Percentiles rank a stretch among this genome's conserved stretches.
phyloP scores from a whole-genome alignment of 2,113 vertebrate genomes.

The Echinops telfairi region DNA sequence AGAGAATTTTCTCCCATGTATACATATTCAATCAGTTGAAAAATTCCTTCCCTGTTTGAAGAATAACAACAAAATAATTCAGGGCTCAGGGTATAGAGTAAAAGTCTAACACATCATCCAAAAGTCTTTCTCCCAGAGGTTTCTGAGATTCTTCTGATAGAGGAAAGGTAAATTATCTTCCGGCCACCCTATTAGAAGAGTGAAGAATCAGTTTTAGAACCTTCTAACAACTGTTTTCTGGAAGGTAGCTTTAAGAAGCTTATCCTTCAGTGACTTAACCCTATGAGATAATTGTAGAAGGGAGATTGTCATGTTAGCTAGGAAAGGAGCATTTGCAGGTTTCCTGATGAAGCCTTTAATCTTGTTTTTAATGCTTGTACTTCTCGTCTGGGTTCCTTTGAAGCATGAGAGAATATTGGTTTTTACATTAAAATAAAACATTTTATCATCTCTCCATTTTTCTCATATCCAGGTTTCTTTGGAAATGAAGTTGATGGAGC shows the following conservation, averaged over 20 bases:
- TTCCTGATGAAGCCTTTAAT: background rate
- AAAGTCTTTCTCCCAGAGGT: background rate
- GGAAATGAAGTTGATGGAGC: constrained; percentile 1
- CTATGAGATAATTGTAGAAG: constrained; percentile 63
- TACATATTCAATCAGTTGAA: constrained; percentile 38
- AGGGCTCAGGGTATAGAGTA: background rate
- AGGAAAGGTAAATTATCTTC: constrained; percentile 49
- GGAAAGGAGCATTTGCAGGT: background rate
- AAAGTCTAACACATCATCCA: constrained; percentile 28
- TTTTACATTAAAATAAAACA: constrained; percentile 43
- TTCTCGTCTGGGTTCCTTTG: background rate
- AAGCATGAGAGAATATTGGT: constrained; percentile 23
- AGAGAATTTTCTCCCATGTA: constrained; percentile 37
- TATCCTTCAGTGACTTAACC: constrained; percentile 58
- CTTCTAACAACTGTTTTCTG: constrained; percentile 67
- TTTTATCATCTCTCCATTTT: background rate
- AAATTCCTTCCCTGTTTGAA: constrained; percentile 12
- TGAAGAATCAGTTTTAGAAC: constrained; percentile 52
- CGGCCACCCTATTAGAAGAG: constrained; percentile 47
- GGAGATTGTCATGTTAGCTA: constrained; percentile 41
- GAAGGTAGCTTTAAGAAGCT: constrained; percentile 65
- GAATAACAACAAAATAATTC: constrained; percentile 24
- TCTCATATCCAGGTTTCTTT: constrained; percentile 17
- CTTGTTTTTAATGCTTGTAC: background rate
- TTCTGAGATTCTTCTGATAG: constrained; percentile 51